Percentiles rank a stretch among this genome's conserved stretches.
Evolutionary conservation across 2,888 invertebrate species (phyloP).

Genomic region (Phyllotreta cruciferae): DNA sequence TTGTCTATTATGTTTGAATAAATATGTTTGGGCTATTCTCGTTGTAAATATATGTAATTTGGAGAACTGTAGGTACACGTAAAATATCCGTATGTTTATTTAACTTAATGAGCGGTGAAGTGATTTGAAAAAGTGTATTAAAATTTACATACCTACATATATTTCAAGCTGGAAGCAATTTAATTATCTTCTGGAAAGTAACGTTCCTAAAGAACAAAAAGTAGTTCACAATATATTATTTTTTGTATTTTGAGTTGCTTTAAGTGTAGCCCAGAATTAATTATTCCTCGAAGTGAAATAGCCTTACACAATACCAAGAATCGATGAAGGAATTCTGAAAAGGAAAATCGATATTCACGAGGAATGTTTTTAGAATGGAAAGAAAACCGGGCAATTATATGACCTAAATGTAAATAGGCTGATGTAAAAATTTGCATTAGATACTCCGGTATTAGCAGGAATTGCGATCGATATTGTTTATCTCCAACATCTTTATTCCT

Average conservation of each 20-base stretch:
- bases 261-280: not conserved
- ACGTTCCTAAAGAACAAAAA: not conserved
- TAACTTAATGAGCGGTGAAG: too few species aligned
- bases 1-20: not conserved
- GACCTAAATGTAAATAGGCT: conserved; percentile 18
- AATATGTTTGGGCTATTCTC: not conserved
- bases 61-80: too few species aligned
- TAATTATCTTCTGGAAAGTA: not conserved
- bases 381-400: not conserved
- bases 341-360: conserved; percentile 11
- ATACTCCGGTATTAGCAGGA: not conserved
- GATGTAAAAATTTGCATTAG: conserved; percentile 13
- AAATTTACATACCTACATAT: too few species aligned
- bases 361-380: conserved; percentile 1
- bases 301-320: too few species aligned
- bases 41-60: not conserved
- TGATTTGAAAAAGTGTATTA: too few species aligned
- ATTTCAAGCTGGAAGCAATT: too few species aligned
- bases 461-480: conserved; percentile 9
- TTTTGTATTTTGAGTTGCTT: not conserved
- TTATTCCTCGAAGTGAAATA: not conserved
- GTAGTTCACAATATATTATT: too few species aligned
- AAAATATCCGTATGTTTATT: too few species aligned
- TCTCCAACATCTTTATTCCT: conserved; percentile 1
- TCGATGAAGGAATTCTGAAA: not conserved